A percentile compares a stretch with the other conserved stretches of the same genome.
Conservation (phyloP, 92 coral and sea anemone species). For the Porites divaricata region DNA sequence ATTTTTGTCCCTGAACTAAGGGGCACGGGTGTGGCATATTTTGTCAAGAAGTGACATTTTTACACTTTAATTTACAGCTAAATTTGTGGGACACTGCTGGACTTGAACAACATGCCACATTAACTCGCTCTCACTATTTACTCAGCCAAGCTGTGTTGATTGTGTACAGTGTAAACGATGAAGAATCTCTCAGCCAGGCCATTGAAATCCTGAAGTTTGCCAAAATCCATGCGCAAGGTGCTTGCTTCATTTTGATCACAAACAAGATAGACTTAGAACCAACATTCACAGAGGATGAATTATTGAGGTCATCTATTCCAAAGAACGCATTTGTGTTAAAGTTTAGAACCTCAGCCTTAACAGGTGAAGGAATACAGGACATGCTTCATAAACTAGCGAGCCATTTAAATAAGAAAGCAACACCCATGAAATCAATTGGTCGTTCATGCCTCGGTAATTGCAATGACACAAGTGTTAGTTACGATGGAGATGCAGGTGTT, state of each 20-base stretch:
- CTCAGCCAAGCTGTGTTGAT: constrained; percentile 75
- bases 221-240: constrained; percentile 64
- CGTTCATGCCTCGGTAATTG: neutral
- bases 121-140: constrained; percentile 78
- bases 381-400: constrained; percentile 35
- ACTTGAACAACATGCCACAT: constrained; percentile 63
- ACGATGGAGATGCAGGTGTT: neutral
- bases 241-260: constrained; percentile 60
- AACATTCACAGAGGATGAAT: constrained; percentile 46
- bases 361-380: constrained; percentile 74
- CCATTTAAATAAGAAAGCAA: constrained; percentile 22
- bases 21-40: too few relatives aligned
- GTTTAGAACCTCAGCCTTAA: constrained; percentile 81
- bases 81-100: constrained; percentile 84
- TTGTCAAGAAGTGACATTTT: neutral
- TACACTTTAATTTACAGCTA: constrained; percentile 45
- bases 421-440: constrained; percentile 31
- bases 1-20: too few relatives aligned
- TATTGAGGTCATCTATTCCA: neutral
- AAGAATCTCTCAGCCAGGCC: constrained; percentile 47
- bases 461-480: neutral
- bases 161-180: constrained; percentile 73
- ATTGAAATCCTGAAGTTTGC: constrained; percentile 6
- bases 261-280: constrained; percentile 83
- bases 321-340: constrained; percentile 12